Evolutionary conservation across 2,113 vertebrate genomes (phyloP), one percentile per base, ranked within the genome.

Genomic region (Apaloderma vittatum): DNA sequence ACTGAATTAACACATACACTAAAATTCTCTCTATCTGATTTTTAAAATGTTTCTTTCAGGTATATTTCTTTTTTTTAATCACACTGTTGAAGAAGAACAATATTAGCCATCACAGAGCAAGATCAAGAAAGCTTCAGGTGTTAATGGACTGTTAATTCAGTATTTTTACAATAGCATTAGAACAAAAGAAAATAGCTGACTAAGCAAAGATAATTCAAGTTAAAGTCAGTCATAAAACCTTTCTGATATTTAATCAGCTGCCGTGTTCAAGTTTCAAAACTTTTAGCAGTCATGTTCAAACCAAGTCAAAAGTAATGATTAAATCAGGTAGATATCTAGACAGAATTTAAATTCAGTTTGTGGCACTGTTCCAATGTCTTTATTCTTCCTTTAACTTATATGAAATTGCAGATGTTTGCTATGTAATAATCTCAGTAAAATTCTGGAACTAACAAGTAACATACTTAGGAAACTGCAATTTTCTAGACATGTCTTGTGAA

Each of bases 151-250:
- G 58, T 43, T 90, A 70, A 83, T 59, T 90, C 90, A 93, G 67
- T 90, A 73, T 45, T 92, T 94, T 88, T 54, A 24, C 55, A 68
- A 32, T 4, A 66, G 2, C 8, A 32, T 13, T 40, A 21, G 36
- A 91, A 88, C 72, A 85, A 88, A 93, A 78, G 32, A 72, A 82
- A 88, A 79, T 6, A 49, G 55, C 76, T 90, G 85, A 79, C 54
- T 76, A 94, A 90, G 74, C 27, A 85, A 88, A 83, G n/a, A 72
- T 63, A 73, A 62, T 72, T 88, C 54, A 70, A n/a, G 40, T 58
- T 68, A 52, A 90, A 19, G 30, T 92, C 87, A 86, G 32, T 55
- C 27, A 32, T 86, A 94, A 93, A 88, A 48, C 3, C 7, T 72
- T 91, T 74, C 36, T 74, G 37, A 32, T 71, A 54, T 76, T 66